Conservation (phyloP, 2,797 vertebrate species). For the Myioborus melanocephalus region DNA sequence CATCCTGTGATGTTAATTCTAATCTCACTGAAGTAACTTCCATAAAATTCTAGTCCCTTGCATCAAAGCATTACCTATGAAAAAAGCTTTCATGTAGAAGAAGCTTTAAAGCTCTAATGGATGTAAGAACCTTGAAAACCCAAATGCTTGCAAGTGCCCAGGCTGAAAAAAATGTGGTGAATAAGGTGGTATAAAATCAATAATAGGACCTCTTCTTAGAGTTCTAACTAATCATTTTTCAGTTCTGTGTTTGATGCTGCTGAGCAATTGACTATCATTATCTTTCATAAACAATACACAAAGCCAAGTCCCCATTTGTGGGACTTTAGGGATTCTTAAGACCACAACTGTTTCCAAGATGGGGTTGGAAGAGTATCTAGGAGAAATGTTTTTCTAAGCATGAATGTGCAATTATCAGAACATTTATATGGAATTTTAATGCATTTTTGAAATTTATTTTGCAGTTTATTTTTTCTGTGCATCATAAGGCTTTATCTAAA, state of each 20-base stretch:
- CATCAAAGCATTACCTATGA: background rate
- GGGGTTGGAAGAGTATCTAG: background rate
- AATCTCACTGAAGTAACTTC: background rate
- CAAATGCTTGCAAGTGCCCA: background rate
- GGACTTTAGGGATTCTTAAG: background rate
- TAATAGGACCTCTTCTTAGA: background rate
- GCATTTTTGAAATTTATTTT: background rate
- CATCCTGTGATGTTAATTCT: background rate
- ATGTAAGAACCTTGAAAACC: background rate
- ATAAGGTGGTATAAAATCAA: background rate
- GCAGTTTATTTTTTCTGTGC: background rate
- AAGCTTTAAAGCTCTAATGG: background rate
- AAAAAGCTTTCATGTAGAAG: background rate
- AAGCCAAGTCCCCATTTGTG: background rate
- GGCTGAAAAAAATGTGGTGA: background rate
- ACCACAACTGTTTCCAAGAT: background rate
- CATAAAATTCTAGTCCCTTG: background rate
- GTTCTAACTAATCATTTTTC: background rate
- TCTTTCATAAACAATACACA: background rate
- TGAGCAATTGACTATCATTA: background rate
- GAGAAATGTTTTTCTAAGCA: background rate
- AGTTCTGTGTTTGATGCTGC: background rate
- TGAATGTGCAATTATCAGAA: background rate
- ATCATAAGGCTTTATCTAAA: background rate
- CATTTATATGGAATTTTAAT: background rate